phyloP scores from a whole-genome alignment of 2,113 vertebrate species.

The Sminthopsis crassicaudata region DNA sequence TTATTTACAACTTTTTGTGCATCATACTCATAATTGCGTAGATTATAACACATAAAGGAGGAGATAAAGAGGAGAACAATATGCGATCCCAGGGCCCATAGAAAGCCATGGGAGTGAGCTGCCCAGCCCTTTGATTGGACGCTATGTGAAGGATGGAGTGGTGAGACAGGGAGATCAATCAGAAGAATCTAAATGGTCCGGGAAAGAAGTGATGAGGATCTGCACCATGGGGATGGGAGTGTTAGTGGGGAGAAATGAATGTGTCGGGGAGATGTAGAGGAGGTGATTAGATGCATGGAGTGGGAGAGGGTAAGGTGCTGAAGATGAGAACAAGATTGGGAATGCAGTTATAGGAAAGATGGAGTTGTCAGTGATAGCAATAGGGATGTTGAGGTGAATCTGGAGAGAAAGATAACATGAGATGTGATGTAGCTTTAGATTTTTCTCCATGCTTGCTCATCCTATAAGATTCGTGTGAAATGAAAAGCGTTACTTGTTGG shows the following conservation, averaged over 20 bases:
- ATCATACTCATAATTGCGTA: neutral
- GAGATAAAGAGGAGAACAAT: neutral
- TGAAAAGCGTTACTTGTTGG: neutral
- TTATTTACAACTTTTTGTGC: neutral
- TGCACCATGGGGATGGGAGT: fast-evolving
- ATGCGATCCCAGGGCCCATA: neutral
- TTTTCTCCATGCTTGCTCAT: neutral
- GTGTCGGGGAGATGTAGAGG: neutral
- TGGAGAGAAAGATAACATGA: neutral
- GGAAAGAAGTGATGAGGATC: neutral
- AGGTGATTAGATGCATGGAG: neutral
- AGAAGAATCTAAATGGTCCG: neutral
- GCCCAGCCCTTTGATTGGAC: no score
- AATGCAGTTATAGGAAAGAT: neutral
- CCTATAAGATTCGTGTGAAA: neutral
- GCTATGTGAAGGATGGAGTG: neutral
- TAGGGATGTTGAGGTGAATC: neutral
- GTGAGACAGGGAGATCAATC: neutral
- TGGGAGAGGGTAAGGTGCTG: neutral
- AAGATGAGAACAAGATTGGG: neutral
- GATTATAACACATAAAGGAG: neutral
- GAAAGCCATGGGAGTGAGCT: neutral
- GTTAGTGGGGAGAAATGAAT: neutral
- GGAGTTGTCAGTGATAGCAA: neutral
- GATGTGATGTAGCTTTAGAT: neutral